Conservation (phyloP, 2,113 vertebrate species). For the Phodopus roborovskii region DNA sequence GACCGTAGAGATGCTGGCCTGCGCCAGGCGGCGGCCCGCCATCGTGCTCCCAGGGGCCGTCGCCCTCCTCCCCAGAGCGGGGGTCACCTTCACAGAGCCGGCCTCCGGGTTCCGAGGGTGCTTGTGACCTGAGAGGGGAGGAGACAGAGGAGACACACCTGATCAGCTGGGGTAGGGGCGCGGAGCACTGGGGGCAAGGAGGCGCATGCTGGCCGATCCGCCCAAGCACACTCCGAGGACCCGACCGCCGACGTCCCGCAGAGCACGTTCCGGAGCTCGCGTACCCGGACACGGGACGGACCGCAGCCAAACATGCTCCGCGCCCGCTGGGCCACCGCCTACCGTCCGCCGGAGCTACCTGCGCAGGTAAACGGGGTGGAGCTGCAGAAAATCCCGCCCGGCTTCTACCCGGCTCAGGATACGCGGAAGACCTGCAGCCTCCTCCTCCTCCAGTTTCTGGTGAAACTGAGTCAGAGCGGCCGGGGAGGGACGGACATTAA, state of each 20-base stretch:
- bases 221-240: neutral
- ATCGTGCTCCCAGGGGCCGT: conserved; percentile 58
- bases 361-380: conserved; percentile 74
- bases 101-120: conserved; percentile 22
- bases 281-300: conserved; percentile 58
- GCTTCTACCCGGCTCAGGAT: neutral
- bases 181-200: neutral
- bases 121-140: conserved; percentile 48
- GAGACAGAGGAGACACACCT: conserved; percentile 23
- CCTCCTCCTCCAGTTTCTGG: conserved; percentile 66
- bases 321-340: neutral
- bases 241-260: neutral
- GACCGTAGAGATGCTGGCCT: neutral
- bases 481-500: conserved; percentile 74
- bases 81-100: conserved; percentile 57
- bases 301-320: conserved; percentile 34
- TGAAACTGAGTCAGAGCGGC: conserved; percentile 75
- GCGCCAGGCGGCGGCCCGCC: conserved; percentile 23
- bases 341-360: conserved; percentile 56
- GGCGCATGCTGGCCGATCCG: neutral
- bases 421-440: neutral
- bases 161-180: neutral
- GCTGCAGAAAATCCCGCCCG: conserved; percentile 51
- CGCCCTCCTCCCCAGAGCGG: conserved; percentile 51
- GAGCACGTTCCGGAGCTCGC: neutral